Evolutionary conservation across 2,113 vertebrate species (phyloP).

Genomic region (Lonchura striata): DNA sequence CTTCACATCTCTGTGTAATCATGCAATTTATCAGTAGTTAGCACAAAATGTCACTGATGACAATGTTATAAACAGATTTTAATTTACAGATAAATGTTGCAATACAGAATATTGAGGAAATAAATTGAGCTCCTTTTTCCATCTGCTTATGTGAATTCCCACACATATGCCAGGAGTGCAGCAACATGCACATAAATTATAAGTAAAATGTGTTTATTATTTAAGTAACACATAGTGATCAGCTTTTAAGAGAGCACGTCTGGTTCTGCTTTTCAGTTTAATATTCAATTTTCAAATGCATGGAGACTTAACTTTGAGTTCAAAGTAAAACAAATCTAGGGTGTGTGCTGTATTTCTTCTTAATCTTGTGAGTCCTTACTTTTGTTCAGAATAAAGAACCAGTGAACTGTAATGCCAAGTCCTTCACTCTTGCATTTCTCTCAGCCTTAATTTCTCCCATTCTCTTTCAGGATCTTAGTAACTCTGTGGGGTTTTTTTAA

Average conservation of each 20-base stretch:
- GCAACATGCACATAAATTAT: not conserved
- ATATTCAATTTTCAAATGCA: not conserved
- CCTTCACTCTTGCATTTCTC: not conserved
- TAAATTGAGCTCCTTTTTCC: not conserved
- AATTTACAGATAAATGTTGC: not conserved
- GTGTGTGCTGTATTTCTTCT: not conserved
- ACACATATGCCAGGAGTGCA: not conserved
- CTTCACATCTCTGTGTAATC: not conserved
- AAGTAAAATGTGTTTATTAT: slow-evolving; percentile 1
- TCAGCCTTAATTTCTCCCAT: not conserved
- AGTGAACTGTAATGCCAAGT: not conserved
- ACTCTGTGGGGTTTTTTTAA: fast-evolving
- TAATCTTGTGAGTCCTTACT: not conserved
- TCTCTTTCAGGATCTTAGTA: not conserved
- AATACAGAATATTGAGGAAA: not conserved
- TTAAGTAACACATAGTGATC: not conserved
- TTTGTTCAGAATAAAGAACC: not conserved
- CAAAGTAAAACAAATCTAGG: not conserved
- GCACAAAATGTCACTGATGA: not conserved
- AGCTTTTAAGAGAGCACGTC: not conserved
- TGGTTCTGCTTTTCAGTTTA: not conserved
- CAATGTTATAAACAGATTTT: not conserved
- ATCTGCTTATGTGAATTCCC: not conserved
- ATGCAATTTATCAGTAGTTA: not conserved
- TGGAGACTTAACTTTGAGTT: not conserved